Base-by-base conservation (phyloP, 2,888 invertebrate species). In the Dichetophora obliterata region DNA sequence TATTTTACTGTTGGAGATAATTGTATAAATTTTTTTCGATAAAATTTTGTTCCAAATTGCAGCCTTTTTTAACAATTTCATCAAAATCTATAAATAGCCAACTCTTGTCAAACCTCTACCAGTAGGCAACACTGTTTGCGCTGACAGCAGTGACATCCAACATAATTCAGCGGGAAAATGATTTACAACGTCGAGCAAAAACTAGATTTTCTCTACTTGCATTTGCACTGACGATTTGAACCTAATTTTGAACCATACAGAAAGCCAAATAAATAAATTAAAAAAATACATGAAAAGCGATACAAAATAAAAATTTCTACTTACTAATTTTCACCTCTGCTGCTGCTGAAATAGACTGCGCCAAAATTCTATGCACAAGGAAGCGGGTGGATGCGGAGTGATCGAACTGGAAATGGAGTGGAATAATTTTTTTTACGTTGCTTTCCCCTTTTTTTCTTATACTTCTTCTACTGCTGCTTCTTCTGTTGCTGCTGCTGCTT, bases 161-260 rank as follows among this genome's bases (percentile, higher is more conserved):
- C 16, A 37, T 54, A 65, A 74, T 74, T 74, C 74, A 74, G 74
- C 74, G 74, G 74, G 74, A 74, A 74, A 73, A 16, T 24, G 14
- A 50, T 24, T 50, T 19, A 68, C 3, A 22, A 52, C 52, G 19
- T 54, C 54, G 19, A n/a, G 19, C 19, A 19, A 54, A 54, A 54
- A 54, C 8, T 54, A 54, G 5, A 54, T 3, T 19, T 54, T 54
- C 8, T 19, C 19, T 19, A 19, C 54, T 19, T 43, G 1, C 43
- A 43, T 11, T 43, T 43, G 43, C 43, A 43, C 14, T 11, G 43
- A 11, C 14, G 1, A 11, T 43, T 43, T 43, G 1, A 43, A 14
- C 1, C 14, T 0, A 27, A 11, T 8, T 27, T 24, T 59, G 57
- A 14, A 9, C 2, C 0, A 50, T 9, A 3, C 27, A 70, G 16